Evolutionary conservation across 2,797 vertebrate species (phyloP).

Genomic region (Morus bassanus): DNA sequence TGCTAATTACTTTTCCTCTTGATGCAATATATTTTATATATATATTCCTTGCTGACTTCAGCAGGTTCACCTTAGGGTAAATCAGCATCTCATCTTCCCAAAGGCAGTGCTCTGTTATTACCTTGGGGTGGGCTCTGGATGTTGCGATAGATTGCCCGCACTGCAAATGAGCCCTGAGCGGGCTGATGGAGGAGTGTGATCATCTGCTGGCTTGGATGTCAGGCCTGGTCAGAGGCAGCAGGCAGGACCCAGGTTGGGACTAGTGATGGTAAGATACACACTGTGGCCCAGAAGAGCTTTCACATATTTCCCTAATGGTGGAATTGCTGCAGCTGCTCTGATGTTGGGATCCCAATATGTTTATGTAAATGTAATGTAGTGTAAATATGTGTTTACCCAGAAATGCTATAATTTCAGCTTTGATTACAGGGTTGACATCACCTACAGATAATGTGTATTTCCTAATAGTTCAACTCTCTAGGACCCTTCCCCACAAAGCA

Average conservation of each 20-base stretch:
- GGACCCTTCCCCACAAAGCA: neutral
- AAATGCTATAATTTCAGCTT: neutral
- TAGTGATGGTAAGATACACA: neutral
- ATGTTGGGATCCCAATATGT: neutral
- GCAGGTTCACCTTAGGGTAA: neutral
- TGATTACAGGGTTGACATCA: neutral
- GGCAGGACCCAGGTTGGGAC: neutral
- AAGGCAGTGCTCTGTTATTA: neutral
- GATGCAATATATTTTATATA: neutral
- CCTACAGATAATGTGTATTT: neutral
- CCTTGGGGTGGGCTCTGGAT: neutral
- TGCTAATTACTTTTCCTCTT: neutral
- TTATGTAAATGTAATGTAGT: too few species aligned
- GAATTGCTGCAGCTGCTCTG: neutral
- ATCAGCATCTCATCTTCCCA: neutral
- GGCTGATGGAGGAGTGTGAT: neutral
- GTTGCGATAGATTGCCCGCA: neutral
- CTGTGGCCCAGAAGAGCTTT: neutral
- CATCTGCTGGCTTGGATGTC: neutral
- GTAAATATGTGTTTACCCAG: neutral
- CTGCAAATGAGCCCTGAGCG: neutral
- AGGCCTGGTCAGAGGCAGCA: neutral
- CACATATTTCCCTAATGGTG: neutral
- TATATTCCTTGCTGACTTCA: neutral
- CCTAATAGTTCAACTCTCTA: neutral